Evolutionary conservation across 2,888 invertebrate genomes (phyloP), one percentile per base, ranked within the genome.

Genomic region (Xiphydria camelus): DNA sequence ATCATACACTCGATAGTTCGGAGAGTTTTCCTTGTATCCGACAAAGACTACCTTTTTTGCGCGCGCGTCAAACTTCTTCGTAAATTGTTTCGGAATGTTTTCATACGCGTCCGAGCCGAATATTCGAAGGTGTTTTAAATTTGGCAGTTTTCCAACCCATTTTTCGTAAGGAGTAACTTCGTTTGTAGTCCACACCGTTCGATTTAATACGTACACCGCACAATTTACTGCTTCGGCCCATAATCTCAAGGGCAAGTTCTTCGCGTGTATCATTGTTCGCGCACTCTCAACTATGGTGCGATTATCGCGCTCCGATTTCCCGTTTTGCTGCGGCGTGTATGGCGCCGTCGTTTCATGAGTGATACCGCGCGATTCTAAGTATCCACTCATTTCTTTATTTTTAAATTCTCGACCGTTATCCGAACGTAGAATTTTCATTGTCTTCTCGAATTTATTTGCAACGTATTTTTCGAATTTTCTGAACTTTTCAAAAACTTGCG

Each of bases 211-310:
- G 41, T 62, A 66, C 7, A 39, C 50, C 15, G 57, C 55, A 17
- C 57, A 56, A 4, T 33, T 31, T 3, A 59, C 47, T 9, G 59
- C 64, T 23, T 67, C 62, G 5, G 53, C 58, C 62, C 62, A 68
- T 23, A 55, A 47, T 4, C 19, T 10, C 9, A 48, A 35, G 5
- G 45, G 46, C 20, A 68, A 32, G 4, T 51, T 40, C 9, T 47
- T 39, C 10, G 51, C 34, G 4, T 39, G 20, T 5, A 64, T 15
- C 51, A 65, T 53, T 2, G 57, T 34, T 12, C 53, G 45, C 7
- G 59, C 1, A 53, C 35, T 18, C 61, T 62, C 31, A 56, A 49
- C 5, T 59, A 19, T 37, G 68, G 66, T 4, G 65, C 53, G 4
- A 37, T 6, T 1, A 59, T 65, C 50, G 62, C 66, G 17, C 56